Percentiles rank a stretch among this genome's conserved stretches.
Conservation (phyloP, 2,888 invertebrate species). For the Folsomia manolachei region DNA sequence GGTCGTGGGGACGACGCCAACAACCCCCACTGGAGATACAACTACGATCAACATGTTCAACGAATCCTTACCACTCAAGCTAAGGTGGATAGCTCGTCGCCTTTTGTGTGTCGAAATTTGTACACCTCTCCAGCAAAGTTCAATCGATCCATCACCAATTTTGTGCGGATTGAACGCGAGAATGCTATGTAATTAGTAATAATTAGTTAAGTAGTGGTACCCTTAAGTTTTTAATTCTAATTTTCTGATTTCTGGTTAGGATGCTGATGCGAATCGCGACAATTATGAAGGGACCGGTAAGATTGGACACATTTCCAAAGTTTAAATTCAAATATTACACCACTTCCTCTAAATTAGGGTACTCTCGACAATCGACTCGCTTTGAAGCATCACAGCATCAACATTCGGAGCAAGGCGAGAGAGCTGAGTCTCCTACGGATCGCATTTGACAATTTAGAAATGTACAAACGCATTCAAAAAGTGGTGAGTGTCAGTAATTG, state of each 20-base stretch:
- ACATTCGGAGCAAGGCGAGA: constrained; percentile 31
- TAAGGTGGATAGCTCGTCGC: constrained; percentile 38
- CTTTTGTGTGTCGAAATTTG: constrained; percentile 26
- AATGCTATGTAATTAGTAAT: too few relatives aligned
- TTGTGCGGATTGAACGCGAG: constrained; percentile 46
- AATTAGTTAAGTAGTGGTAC: too few relatives aligned
- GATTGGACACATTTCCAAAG: background rate
- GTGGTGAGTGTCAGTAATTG: constrained; percentile 25
- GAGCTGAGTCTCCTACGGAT: constrained; percentile 41
- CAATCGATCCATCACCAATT: constrained; percentile 37
- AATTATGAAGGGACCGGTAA: constrained; percentile 45
- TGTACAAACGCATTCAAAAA: constrained; percentile 43
- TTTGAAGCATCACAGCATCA: background rate
- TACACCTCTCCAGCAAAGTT: constrained; percentile 37
- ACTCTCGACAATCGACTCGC: constrained; percentile 33
- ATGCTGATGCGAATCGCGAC: constrained; percentile 39
- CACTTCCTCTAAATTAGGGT: constrained; percentile 16
- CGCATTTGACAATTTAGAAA: constrained; percentile 47
- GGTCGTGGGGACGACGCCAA: constrained; percentile 30
- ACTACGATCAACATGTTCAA: constrained; percentile 33
- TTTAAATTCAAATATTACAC: background rate
- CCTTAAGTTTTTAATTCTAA: too few relatives aligned
- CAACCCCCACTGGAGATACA: constrained; percentile 23
- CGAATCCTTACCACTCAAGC: constrained; percentile 35
- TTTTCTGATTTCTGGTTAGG: too few relatives aligned